Evolutionary conservation across 1,140 invertebrate species (phyloP), one percentile per base, ranked within the genome.

Genomic region (Bombus waltoni): DNA sequence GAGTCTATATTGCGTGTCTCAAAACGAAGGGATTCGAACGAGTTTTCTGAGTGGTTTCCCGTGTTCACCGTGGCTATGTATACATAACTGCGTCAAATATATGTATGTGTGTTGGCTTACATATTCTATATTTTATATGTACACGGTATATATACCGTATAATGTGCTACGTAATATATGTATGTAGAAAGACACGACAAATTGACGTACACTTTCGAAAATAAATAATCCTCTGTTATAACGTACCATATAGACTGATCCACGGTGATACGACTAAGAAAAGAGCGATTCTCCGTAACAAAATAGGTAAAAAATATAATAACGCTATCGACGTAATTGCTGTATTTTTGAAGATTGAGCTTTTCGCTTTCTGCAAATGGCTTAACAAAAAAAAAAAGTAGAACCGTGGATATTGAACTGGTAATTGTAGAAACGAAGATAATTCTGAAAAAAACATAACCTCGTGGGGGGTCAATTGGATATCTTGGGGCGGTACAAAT

Each of bases 21-120:
- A 44, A 59, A 53, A 71, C 28, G 59, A 66, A 62, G 53, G 9
- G 40, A 68, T 47, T 57, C 66, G 77, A 87, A 80, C 75, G 86
- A 81, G 75, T 80, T 83, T 59, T 38, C 86, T 90, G 89, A 90
- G 89, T 90, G 89, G 89, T 90, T 90, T 90, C 86, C 71, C 89
- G 79, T 90, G 89, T 90, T 90, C 89, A 57, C 80, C 57, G 68
- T 87, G n/a, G 79, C 71, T 57, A 74, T 65, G 59, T 84, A 72
- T 76, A 81, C 71, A 84, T 77, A 71, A 75, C 66, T 68, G 57
- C 10, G 59, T n/a, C n/a, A 32, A 44, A 47, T 59, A 40, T 76
- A 66, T 75, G 53, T 42, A 28, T 53, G 53, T 66, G 74, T 59
- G 77, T n/a, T 66, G 28, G 5, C 44, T 25, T 25, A 78, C 44